Evolutionary conservation across 1,140 invertebrate species (phyloP).

Genomic region (Pseudomyrmex gracilis): DNA sequence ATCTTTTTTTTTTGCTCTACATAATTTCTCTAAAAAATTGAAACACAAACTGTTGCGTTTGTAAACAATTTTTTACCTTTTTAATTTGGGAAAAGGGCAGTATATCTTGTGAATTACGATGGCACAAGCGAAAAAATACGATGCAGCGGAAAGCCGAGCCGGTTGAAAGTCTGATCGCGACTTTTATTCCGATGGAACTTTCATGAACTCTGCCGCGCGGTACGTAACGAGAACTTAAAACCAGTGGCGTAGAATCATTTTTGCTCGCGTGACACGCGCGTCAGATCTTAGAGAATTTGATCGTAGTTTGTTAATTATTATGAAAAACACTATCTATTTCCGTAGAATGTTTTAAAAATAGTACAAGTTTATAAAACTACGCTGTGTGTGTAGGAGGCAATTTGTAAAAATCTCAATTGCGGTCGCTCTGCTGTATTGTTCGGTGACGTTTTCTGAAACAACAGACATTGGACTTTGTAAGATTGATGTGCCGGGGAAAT

Average conservation of each 20-base stretch:
- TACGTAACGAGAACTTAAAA: conserved; percentile 68
- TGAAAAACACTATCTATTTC: neutral
- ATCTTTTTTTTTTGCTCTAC: no score
- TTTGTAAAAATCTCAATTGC: neutral
- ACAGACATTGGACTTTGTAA: neutral
- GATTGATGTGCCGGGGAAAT: neutral
- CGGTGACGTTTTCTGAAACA: neutral
- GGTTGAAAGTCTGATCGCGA: conserved; percentile 48
- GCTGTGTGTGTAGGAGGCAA: neutral
- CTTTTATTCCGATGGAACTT: conserved; percentile 71
- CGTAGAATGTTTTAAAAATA: neutral
- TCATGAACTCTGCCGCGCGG: conserved; percentile 66
- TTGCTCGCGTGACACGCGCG: neutral
- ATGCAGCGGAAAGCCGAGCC: conserved; percentile 31
- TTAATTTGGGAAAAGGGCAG: no score
- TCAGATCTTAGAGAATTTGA: neutral
- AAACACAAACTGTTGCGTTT: no score
- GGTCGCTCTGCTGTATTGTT: neutral
- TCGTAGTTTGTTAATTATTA: neutral
- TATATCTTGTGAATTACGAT: conserved; percentile 41
- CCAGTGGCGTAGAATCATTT: conserved; percentile 60
- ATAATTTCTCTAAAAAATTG: no score
- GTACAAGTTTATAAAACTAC: neutral
- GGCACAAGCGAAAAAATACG: conserved; percentile 26
- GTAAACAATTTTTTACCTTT: no score